Evolutionary conservation across 2,888 invertebrate genomes (phyloP), one percentile per base, ranked within the genome.

Genomic region (Scaptomyza polygonia): DNA sequence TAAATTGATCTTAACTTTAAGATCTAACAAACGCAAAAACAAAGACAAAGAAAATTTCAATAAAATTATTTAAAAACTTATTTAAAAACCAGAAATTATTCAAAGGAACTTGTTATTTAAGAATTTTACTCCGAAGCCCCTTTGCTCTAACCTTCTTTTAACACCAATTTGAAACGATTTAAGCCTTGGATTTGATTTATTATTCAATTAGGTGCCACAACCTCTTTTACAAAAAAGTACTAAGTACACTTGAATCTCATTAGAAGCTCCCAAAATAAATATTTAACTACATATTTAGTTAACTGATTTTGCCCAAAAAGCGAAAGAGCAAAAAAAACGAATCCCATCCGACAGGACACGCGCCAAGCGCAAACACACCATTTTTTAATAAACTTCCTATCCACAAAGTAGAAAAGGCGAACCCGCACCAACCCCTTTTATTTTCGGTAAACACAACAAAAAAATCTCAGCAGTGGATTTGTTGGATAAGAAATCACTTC

Each of bases 401-500:
- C 7, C 29, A 48, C 47, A 43, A 42, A 51, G 14, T 16, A 57
- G 14, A 44, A 14, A 21, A 49, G n/a, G 40, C 8, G 7, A 30
- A 44, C 61, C 63, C 72, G 70, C 61, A 70, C 34, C 71, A 70
- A 84, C 76, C 87, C 82, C 81, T 77, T 82, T 67, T 40, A 39
- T 42, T 40, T 25, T 25, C 0, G 3, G 25, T 25, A 25, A 25
- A 25, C 25, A 25, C 6, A 3, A 8, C n/a, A 2, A 14, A 12
- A 7, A 56, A 67, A 58, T 68, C 78, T 72, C 54, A 54, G 54
- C 40, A 75, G 72, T 87, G 87, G 83, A 84, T 84, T 84, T 85
- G 79, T 42, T 73, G 88, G 87, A 87, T 87, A 84, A 87, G 80
- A 77, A 85, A 87, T 87, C 84, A 87, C 84, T 85, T 85, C 88